A percentile compares a stretch with the other conserved stretches of the same genome.
Conservation (phyloP, 1,140 invertebrate species). For the Ceratosolen fusciceps region DNA sequence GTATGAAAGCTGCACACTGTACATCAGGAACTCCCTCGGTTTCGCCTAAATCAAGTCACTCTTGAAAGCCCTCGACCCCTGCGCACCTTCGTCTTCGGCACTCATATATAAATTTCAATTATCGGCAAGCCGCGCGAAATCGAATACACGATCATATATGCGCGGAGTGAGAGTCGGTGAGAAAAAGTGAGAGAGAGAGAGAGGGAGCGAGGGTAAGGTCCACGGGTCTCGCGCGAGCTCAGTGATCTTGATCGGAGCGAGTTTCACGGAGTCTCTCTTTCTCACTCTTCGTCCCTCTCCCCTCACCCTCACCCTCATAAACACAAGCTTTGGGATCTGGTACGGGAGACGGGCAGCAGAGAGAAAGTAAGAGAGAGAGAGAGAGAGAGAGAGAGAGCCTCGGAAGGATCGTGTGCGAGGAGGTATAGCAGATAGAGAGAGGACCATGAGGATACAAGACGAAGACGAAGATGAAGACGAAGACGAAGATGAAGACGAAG, state of each 20-base stretch:
- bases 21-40: constrained; percentile 6
- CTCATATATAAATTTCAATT: constrained; percentile 51
- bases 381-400: constrained; percentile 20
- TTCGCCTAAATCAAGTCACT: constrained; percentile 44
- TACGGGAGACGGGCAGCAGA: constrained; percentile 5
- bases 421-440: too few relatives aligned
- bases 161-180: background rate
- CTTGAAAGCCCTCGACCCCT: constrained; percentile 17
- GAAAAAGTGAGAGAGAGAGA: constrained; percentile 14
- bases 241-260: constrained; percentile 47
- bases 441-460: too few relatives aligned
- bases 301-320: background rate
- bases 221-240: constrained; percentile 18
- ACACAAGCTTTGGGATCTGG: too few relatives aligned
- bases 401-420: constrained; percentile 2
- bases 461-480: too few relatives aligned
- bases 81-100: background rate
- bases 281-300: background rate
- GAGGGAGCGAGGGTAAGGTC: constrained; percentile 4
- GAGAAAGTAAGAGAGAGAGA: too few relatives aligned
- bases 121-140: constrained; percentile 44
- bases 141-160: constrained; percentile 48
- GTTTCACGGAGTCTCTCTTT: constrained; percentile 38
- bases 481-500: too few relatives aligned
- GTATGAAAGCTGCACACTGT: constrained; percentile 16